Evolutionary conservation across 2,113 vertebrate genomes (phyloP).

Genomic region (Promerops cafer): DNA sequence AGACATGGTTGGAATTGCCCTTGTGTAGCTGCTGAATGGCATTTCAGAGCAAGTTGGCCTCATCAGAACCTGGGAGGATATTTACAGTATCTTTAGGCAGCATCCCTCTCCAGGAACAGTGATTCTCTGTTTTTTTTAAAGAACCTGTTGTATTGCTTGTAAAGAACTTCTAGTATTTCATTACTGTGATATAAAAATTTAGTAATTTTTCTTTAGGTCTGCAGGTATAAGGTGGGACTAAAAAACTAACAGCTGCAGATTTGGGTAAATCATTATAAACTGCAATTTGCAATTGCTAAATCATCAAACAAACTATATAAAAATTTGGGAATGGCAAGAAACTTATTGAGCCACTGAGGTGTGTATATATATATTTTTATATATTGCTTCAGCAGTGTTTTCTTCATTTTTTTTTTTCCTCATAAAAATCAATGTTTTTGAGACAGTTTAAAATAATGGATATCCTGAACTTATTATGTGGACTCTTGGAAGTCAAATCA

Average conservation of each 20-base stretch:
- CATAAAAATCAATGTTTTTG: not conserved
- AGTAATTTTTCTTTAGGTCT: not conserved
- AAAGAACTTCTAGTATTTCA: slow-evolving; percentile 1
- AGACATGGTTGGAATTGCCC: not conserved
- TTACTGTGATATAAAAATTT: not conserved
- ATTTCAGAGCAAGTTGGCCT: not conserved
- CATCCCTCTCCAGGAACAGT: not conserved
- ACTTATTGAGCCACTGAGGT: not conserved
- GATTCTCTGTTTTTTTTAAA: not conserved
- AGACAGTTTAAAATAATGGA: not conserved
- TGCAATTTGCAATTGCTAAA: not conserved
- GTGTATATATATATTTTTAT: not conserved
- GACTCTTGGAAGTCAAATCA: not conserved
- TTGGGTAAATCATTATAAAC: not conserved
- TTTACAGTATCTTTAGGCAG: not conserved
- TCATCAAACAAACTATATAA: not conserved
- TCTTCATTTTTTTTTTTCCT: not conserved
- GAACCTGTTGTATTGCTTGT: not conserved
- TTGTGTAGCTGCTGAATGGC: not conserved
- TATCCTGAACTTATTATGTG: not conserved
- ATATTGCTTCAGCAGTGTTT: not conserved
- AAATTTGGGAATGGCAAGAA: not conserved
- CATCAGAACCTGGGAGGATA: not conserved
- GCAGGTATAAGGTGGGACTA: not conserved
- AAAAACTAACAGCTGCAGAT: not conserved